Base-by-base conservation (phyloP, 2,113 vertebrate species). In the Nerophis ophidion region DNA sequence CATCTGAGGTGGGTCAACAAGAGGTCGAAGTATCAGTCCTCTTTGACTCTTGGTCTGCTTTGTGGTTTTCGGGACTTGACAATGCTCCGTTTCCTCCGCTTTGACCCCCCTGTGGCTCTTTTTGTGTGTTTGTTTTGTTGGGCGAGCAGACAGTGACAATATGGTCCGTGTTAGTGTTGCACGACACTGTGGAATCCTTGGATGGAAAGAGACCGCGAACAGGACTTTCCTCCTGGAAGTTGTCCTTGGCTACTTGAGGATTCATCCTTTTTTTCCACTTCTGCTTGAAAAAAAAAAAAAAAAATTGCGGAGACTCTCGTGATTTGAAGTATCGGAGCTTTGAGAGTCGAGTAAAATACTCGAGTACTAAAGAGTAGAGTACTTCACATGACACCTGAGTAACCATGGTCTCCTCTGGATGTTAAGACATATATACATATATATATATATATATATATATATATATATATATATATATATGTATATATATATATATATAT, bases 1-100 rank as follows among this genome's bases (percentile, higher is more conserved):
- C 73, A 79, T 79, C 70, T 84, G 73, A 88, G 83, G 66, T 74
- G 59, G 82, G 77, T 84, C 80, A 81, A 65, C 50, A 9, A 76
- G 63, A 74, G 56, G 26, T 70, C 61, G 66, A 76, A 76, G 70
- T 70, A 65, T 72, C 76, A 64, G 55, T 61, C 19, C 55, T 60
- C 40, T 61, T 49, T 69, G 73, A 79, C 70, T 84, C 74, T 60
- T 54, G 60, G 38, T 75, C 72, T 66, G 53, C 56, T 75, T 64
- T 49, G 14, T 58, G 58, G 51, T 57, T 73, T 53, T 47, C 65
- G 48, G 26, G 40, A 58, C 50, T 55, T 36, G 33, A 51, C 48
- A 48, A 48, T 7, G 5, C 49, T 65, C 64, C 57, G 16, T 45
- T 56, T 47, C 57, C 26, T 35, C 26, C 47, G 26, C 50, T n/a